phyloP scores from a whole-genome alignment of 2,797 vertebrate species.

The Myotis vivesi region DNA sequence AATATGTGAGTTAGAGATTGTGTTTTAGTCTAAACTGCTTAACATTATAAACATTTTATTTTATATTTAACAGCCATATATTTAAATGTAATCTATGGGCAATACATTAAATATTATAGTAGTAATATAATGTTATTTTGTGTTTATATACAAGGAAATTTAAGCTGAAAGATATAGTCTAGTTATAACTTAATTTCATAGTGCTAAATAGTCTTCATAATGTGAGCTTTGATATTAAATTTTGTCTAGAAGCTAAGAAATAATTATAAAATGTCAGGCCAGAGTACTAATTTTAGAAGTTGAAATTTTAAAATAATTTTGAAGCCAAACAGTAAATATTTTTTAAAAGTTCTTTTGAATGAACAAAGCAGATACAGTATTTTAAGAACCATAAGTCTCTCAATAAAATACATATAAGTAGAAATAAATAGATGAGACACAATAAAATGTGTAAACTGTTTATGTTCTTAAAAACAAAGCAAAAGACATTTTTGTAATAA shows the following conservation, averaged over 20 bases:
- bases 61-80: slow-evolving; percentile 8
- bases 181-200: slow-evolving; percentile 55
- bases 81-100: slow-evolving; percentile 52
- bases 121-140: slow-evolving; percentile 53
- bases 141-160: slow-evolving; percentile 35
- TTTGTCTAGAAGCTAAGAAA: slow-evolving; percentile 52
- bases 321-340: neutral
- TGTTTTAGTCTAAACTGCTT: neutral
- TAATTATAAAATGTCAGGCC: slow-evolving; percentile 40
- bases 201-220: slow-evolving; percentile 49
- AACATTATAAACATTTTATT: slow-evolving; percentile 42
- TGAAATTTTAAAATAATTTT: slow-evolving; percentile 43
- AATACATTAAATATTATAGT: slow-evolving; percentile 64
- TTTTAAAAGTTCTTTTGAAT: neutral
- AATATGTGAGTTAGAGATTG: slow-evolving; percentile 23
- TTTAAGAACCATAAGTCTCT: neutral
- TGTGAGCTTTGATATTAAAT: neutral
- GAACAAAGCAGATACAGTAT: neutral
- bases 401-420: neutral
- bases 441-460: neutral
- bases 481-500: neutral
- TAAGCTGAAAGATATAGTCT: slow-evolving; percentile 25
- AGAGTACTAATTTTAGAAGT: slow-evolving; percentile 39
- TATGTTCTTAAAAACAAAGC: neutral
- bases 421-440: neutral